Evolutionary conservation across 2,888 invertebrate species (phyloP).

Genomic region (Calliphora vomitoria): DNA sequence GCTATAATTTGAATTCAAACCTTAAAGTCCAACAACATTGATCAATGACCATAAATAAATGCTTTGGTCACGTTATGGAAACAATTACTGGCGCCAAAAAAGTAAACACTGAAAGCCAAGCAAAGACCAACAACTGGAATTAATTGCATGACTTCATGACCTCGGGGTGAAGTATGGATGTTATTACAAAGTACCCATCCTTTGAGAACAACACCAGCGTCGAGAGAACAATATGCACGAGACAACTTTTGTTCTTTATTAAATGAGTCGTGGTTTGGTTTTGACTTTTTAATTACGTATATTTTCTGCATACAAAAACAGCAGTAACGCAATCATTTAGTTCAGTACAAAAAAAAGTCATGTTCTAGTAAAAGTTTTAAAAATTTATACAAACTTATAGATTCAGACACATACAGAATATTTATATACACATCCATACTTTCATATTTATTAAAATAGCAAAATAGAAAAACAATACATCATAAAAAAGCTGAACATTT

Average conservation of each 20-base stretch:
- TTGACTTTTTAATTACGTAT: constrained; percentile 64
- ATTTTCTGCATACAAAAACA: constrained; percentile 29
- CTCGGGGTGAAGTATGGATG: constrained; percentile 51
- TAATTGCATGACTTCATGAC: constrained; percentile 65
- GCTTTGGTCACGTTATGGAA: background rate
- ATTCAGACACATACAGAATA: background rate
- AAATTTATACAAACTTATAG: background rate
- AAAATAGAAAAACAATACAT: background rate
- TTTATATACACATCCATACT: background rate
- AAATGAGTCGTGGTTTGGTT: constrained; percentile 64
- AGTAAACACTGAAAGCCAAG: constrained; percentile 10
- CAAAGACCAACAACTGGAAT: constrained; percentile 66
- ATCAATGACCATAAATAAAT: no score
- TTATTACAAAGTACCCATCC: constrained; percentile 35
- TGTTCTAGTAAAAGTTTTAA: constrained; percentile 22
- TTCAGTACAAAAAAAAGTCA: background rate
- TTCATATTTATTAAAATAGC: background rate
- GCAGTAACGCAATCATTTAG: constrained; percentile 7
- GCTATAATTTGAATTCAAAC: no score
- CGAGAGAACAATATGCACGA: constrained; percentile 44
- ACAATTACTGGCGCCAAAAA: background rate
- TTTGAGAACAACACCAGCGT: constrained; percentile 20
- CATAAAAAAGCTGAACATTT: constrained; percentile 8
- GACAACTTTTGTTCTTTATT: constrained; percentile 65
- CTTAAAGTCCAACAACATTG: no score